Conservation (phyloP, 2,113 vertebrate species). For the Xenus cinereus region DNA sequence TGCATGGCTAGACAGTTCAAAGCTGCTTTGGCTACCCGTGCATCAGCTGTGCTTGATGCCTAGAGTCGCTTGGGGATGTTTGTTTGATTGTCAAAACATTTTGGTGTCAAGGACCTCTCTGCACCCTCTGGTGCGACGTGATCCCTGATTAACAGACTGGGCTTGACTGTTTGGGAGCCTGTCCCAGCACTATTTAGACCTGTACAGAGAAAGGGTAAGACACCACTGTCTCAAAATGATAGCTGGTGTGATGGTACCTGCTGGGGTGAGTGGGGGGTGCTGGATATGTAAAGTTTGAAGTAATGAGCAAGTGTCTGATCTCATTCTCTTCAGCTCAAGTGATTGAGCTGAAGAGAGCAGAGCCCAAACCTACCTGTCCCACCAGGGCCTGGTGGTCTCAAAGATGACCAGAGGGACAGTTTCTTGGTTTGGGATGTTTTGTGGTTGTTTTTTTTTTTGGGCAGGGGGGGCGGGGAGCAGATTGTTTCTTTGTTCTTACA, state of each 20-base stretch:
- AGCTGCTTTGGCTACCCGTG: background rate
- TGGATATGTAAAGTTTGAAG: background rate
- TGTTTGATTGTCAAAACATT: slow-evolving; percentile 50
- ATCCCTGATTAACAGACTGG: background rate
- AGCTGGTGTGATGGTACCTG: background rate
- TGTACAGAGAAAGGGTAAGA: background rate
- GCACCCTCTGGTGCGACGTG: background rate
- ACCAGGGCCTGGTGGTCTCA: background rate
- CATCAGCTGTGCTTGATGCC: background rate
- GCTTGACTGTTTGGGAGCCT: background rate
- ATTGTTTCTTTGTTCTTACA: background rate
- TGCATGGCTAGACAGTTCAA: background rate
- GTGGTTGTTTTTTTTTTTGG: background rate
- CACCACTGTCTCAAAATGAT: background rate
- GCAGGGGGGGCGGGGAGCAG: too few species aligned
- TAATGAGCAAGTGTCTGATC: background rate
- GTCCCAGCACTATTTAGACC: background rate
- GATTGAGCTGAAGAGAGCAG: background rate
- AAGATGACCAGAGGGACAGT: background rate
- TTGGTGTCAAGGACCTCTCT: slow-evolving; percentile 18
- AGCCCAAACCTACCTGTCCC: background rate
- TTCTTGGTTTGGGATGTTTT: background rate
- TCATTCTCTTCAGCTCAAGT: background rate
- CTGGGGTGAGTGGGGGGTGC: background rate
- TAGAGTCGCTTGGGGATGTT: background rate